Conservation (phyloP, 2,113 vertebrate species). For the Saguinus imperator region DNA sequence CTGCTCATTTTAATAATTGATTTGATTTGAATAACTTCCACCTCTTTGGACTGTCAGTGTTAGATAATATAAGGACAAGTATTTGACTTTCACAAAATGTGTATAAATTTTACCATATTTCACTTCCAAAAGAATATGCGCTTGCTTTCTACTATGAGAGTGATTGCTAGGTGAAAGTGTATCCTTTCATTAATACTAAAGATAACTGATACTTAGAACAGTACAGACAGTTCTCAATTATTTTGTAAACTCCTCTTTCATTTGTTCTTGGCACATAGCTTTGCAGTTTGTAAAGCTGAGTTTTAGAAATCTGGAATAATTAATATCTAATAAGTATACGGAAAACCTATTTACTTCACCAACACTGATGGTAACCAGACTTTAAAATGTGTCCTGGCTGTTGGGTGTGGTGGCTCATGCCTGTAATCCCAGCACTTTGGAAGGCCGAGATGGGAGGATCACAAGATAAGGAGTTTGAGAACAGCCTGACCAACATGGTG, state of each 20-base stretch:
- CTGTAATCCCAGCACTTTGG: no score
- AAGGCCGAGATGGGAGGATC: no score
- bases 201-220: neutral
- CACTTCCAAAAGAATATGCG: neutral
- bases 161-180: neutral
- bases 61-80: neutral
- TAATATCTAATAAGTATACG: neutral
- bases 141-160: conserved; percentile 4
- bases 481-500: no score
- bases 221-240: neutral
- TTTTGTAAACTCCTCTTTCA: conserved; percentile 29
- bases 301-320: neutral
- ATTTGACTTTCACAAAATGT: neutral
- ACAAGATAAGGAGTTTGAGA: no score
- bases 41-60: neutral
- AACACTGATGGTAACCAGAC: neutral
- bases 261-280: neutral
- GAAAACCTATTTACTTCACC: neutral
- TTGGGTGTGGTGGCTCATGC: no score
- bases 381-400: neutral
- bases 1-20: conserved; percentile 30
- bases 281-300: neutral
- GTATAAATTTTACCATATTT: neutral
- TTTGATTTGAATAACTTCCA: conserved; percentile 27
- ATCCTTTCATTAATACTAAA: neutral